Percentiles rank a stretch among this genome's conserved stretches.
phyloP scores from a whole-genome alignment of 2,113 vertebrate genomes.

The Indicator indicator region DNA sequence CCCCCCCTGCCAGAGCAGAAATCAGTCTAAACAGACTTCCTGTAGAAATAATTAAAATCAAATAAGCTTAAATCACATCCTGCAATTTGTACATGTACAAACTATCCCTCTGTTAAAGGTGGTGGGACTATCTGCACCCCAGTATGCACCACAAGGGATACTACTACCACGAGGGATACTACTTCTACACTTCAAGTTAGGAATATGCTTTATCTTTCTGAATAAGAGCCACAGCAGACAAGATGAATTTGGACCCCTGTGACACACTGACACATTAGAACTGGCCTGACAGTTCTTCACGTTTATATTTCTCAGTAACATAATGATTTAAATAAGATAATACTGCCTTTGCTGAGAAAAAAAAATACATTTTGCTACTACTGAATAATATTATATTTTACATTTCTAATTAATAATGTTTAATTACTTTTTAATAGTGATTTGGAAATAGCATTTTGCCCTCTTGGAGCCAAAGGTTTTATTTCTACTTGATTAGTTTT shows the following conservation, averaged over 20 bases:
- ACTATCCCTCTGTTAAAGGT: background rate
- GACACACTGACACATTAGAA: background rate
- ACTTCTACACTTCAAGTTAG: background rate
- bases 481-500: constrained; percentile 15
- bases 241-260: background rate
- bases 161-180: background rate
- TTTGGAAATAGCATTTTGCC: background rate
- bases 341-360: background rate
- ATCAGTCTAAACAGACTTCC: background rate
- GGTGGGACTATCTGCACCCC: background rate
- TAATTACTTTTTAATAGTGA: constrained; percentile 17
- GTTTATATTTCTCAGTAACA: background rate
- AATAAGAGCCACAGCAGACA: background rate
- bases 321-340: background rate
- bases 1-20: background rate
- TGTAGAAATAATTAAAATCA: background rate
- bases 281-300: background rate
- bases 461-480: background rate
- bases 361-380: background rate
- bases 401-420: background rate
- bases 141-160: background rate
- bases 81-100: background rate
- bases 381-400: background rate
- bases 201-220: background rate
- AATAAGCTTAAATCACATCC: background rate